Conservation (phyloP, 2,888 invertebrate genomes). For the Cybosia mesomella region DNA sequence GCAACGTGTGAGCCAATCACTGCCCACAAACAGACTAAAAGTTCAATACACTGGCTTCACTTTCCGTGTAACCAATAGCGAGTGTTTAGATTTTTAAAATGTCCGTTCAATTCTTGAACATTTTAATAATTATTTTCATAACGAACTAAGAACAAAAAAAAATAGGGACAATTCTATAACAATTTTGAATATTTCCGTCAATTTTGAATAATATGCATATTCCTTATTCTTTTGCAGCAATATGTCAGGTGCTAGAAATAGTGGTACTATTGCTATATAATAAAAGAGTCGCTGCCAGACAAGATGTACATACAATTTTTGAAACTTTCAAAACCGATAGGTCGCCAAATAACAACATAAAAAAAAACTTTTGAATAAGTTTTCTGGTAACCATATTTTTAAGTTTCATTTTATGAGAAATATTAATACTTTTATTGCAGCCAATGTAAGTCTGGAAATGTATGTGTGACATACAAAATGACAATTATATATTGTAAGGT, state of each 20-base stretch:
- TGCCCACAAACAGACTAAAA: too few species aligned
- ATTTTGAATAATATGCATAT: too few species aligned
- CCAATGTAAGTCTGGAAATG: conserved; percentile 14
- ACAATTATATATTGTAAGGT: neutral
- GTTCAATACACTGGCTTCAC: too few species aligned
- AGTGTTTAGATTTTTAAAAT: too few species aligned
- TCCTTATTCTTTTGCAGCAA: neutral
- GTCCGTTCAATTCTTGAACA: too few species aligned
- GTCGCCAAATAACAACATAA: neutral
- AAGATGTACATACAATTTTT: neutral
- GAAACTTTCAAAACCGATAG: neutral
- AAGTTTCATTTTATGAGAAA: conserved; percentile 11
- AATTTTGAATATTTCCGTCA: too few species aligned
- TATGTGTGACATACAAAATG: conserved; percentile 7
- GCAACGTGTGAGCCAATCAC: too few species aligned
- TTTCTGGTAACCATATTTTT: neutral
- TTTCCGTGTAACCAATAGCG: too few species aligned
- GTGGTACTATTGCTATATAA: neutral
- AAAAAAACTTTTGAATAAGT: neutral
- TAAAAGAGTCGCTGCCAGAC: neutral
- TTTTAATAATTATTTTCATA: too few species aligned
- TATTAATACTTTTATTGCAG: conserved; percentile 32
- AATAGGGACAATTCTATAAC: too few species aligned
- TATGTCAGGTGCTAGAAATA: neutral
- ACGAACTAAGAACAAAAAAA: too few species aligned